These are phyloP conservation scores for Zoanthus sociatus DNA, from an alignment of 92 coral and sea anemone species.

Conservation along the genomic window DNA sequence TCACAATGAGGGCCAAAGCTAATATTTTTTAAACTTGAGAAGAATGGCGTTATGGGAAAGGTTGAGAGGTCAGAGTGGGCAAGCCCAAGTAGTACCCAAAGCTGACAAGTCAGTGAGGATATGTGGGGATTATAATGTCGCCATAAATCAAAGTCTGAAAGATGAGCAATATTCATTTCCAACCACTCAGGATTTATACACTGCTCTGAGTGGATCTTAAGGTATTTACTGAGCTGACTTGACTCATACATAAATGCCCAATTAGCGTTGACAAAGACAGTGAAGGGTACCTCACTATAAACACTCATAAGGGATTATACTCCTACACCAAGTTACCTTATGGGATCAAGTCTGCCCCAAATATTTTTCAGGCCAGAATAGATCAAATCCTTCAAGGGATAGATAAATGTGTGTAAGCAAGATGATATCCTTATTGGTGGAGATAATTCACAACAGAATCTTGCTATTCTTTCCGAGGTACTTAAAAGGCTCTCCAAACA, in stretches of 20 bases:
- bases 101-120: slow-evolving; percentile 53
- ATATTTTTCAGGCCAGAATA: slow-evolving; percentile 56
- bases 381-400: slow-evolving; percentile 56
- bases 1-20: slow-evolving; percentile 14
- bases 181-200: slow-evolving; percentile 59
- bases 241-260: too few species aligned
- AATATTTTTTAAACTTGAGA: slow-evolving; percentile 23
- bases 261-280: slow-evolving; percentile 49
- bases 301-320: slow-evolving; percentile 60
- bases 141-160: slow-evolving; percentile 43
- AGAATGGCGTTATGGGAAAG: not conserved
- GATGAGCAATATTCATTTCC: slow-evolving; percentile 46
- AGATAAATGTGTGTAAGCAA: slow-evolving; percentile 52
- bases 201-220: slow-evolving; percentile 53
- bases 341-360: slow-evolving; percentile 57
- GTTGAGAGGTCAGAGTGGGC: too few species aligned
- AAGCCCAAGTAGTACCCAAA: slow-evolving; percentile 35
- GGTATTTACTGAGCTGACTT: slow-evolving; percentile 57
- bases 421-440: slow-evolving; percentile 54
- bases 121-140: slow-evolving; percentile 47
- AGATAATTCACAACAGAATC: not conserved
- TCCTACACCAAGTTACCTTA: slow-evolving; percentile 59
- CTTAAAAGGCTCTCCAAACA: too few species aligned
- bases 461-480: too few species aligned
- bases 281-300: slow-evolving; percentile 46